phyloP scores from a whole-genome alignment of 92 coral and sea anemone species.

The Plumapathes pennacea region DNA sequence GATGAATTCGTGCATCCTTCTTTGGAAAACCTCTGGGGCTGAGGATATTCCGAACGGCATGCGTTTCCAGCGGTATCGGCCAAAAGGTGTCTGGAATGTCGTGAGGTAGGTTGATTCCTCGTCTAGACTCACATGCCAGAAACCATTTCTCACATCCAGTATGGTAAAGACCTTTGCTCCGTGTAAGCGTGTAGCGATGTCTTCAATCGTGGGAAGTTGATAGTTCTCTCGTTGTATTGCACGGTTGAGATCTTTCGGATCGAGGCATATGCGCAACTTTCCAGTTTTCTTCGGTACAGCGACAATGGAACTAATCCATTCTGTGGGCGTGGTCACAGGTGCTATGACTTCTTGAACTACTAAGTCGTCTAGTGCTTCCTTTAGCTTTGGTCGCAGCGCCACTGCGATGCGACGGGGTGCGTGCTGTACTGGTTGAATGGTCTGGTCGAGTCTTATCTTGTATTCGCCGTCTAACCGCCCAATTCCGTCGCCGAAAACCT shows the following conservation, averaged over 20 bases:
- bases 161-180: constrained; percentile 4
- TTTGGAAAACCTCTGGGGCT: constrained; percentile 38
- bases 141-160: constrained; percentile 46
- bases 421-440: constrained; percentile 13
- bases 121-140: constrained; percentile 49
- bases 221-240: constrained; percentile 38
- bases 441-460: constrained; percentile 13
- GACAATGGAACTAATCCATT: constrained; percentile 43
- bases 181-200: constrained; percentile 10
- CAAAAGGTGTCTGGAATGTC: constrained; percentile 58
- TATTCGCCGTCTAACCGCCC: constrained; percentile 29
- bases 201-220: constrained; percentile 29
- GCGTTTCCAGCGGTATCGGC: constrained; percentile 51
- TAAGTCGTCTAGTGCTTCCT: constrained; percentile 24
- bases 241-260: constrained; percentile 39
- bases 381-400: constrained; percentile 21
- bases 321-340: constrained; percentile 44
- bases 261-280: constrained; percentile 22
- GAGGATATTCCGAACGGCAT: constrained; percentile 56
- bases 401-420: constrained; percentile 33
- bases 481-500: constrained; percentile 24
- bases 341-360: constrained; percentile 43
- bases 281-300: constrained; percentile 34
- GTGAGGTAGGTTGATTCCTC: constrained; percentile 47
- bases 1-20: constrained; percentile 30